Conservation (phyloP, 2,113 vertebrate genomes). For the Pseudolaguvia tuberculata region DNA sequence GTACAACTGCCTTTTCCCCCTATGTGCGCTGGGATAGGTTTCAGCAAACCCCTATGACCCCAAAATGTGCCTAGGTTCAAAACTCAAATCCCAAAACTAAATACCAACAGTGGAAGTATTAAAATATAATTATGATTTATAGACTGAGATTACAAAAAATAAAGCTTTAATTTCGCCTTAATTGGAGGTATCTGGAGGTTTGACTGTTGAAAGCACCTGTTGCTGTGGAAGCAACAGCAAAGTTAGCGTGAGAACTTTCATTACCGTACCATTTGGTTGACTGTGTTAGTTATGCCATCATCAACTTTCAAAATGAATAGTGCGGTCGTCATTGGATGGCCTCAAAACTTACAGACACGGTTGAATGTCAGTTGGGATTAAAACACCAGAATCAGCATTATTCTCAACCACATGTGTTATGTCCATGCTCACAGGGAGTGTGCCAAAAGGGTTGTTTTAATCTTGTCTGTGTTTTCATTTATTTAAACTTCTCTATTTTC, state of each 20-base stretch:
- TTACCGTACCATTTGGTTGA: not conserved
- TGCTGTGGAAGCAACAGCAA: constrained; percentile 8
- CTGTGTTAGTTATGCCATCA: not conserved
- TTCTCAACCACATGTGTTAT: not conserved
- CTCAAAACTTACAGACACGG: not conserved
- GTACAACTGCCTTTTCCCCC: too few species aligned
- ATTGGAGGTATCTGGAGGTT: too few species aligned
- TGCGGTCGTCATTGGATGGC: not conserved
- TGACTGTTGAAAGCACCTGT: not conserved
- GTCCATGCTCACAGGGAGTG: too few species aligned
- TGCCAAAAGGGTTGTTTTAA: too few species aligned
- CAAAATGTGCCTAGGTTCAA: too few species aligned
- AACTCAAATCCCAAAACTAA: too few species aligned
- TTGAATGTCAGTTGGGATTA: not conserved
- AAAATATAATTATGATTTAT: not conserved
- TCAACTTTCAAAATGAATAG: not conserved
- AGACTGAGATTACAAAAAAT: not conserved
- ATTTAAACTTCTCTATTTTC: too few species aligned
- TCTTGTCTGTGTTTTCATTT: too few species aligned
- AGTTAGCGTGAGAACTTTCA: not conserved
- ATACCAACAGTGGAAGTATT: not conserved
- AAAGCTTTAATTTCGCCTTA: constrained; percentile 1
- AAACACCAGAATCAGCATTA: not conserved
- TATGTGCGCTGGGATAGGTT: too few species aligned
- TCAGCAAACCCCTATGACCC: too few species aligned